Percentiles rank a stretch among this genome's conserved stretches.
phyloP scores from a whole-genome alignment of 2,113 vertebrate genomes.

The Hyaena hyaena region DNA sequence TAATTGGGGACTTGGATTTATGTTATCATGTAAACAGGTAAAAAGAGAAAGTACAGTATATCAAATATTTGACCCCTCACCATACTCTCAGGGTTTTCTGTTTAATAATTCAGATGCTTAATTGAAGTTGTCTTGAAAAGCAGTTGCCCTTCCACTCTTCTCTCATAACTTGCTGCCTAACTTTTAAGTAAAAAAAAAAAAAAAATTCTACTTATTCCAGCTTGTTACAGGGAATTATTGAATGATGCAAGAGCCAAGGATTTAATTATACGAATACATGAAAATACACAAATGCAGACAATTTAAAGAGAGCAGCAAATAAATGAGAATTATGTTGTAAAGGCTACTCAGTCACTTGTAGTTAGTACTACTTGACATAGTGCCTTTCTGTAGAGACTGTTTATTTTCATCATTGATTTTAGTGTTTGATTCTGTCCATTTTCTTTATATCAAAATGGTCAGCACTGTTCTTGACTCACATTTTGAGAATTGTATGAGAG shows the following conservation, averaged over 20 bases:
- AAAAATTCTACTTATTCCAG: neutral
- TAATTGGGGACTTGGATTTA: neutral
- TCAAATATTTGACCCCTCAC: neutral
- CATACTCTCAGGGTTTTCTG: neutral
- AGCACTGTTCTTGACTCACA: constrained; percentile 16
- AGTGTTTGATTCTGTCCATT: constrained; percentile 3
- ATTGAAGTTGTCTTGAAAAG: constrained; percentile 26
- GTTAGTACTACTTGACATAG: neutral
- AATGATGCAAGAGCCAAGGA: neutral
- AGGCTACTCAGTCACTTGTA: neutral
- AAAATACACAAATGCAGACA: neutral
- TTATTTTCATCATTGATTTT: constrained; percentile 19
- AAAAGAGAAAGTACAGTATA: neutral
- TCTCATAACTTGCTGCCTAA: neutral
- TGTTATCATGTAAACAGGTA: neutral
- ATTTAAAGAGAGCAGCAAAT: neutral
- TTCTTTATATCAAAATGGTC: neutral
- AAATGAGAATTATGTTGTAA: neutral
- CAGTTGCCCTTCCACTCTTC: neutral
- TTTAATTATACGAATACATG: neutral
- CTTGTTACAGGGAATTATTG: constrained; percentile 24
- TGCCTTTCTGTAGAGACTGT: neutral
- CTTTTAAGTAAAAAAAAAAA: neutral
- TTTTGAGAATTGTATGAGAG: neutral
- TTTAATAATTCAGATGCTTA: constrained; percentile 40